Evolutionary conservation across 2,888 invertebrate genomes (phyloP), one percentile per base, ranked within the genome.

Genomic region (Erebia epiphron): DNA sequence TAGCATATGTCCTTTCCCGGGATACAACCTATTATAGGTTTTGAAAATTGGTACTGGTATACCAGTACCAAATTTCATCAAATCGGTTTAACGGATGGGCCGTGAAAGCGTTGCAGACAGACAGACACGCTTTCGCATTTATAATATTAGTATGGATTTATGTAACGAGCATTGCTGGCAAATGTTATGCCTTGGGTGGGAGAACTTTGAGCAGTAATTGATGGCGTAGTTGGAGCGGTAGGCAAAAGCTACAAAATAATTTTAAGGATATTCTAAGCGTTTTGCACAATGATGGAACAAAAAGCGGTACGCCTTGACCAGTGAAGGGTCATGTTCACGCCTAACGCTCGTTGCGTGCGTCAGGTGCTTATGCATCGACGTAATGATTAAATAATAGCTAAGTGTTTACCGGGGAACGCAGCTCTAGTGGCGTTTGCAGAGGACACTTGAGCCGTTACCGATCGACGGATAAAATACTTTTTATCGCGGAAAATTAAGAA

Each of bases 241-340:
- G 21, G 16, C 21, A 63, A 26, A 63, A 50, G 11, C 5, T n/a
- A 50, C 7, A 35, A 35, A 35, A 52, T 64, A 43, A 10, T 43
- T 41, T 56, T 56, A 26, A 67, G 57, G 67, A 67, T 67, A 57
- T 26, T 18, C 13, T 13, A 43, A 43, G 56, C 56, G 35, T 14
- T 46, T 46, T 64, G 64, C 62, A 67, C 67, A 50, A 65, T 64
- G 57, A 67, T 64, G 46, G 62, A 70, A 72, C 58, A 70, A 71
- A 61, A 71, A 73, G 73, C 68, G 67, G 77, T 65, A 62, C 68
- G 69, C 89, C 90, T 90, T 90, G 89, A 86, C 85, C 85, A 79
- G 85, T 82, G 82, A 87, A 85, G 86, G 87, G 86, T 88, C 86
- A 85, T 79, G 81, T 79, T 77, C 77, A 77, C 78, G 77, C 75